A percentile compares a stretch with the other conserved stretches of the same genome.
These are phyloP conservation scores for Urocolius indicus DNA, from an alignment of 2,113 vertebrate genomes.

Conservation along the genomic window DNA sequence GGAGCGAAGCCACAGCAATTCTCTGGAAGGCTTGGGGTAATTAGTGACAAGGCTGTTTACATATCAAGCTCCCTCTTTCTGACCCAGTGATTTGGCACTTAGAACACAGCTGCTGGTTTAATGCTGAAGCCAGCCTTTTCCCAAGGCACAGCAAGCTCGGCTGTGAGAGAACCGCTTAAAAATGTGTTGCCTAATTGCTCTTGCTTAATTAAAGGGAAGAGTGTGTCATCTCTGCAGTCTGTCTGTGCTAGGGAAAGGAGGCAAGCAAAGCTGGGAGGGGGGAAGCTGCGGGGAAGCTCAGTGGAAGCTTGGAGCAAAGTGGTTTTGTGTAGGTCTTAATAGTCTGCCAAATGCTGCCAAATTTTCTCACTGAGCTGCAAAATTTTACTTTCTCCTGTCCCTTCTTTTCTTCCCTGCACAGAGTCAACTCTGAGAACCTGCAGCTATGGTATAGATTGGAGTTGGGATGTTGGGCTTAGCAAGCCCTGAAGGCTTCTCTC, in stretches of 20 bases:
- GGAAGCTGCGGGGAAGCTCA: neutral
- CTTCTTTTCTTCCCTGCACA: neutral
- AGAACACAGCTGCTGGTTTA: neutral
- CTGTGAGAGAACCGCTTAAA: constrained; percentile 19
- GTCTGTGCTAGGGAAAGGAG: neutral
- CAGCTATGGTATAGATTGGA: neutral
- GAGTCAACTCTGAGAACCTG: neutral
- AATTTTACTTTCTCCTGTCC: neutral
- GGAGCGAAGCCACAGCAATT: neutral
- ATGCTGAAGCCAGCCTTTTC: constrained; percentile 25
- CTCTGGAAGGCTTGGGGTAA: neutral
- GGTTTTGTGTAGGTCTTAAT: neutral
- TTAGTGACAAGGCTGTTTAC: constrained; percentile 53
- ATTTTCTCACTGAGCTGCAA: neutral
- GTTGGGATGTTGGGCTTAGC: neutral
- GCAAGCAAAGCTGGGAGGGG: neutral
- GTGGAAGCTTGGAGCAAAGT: neutral
- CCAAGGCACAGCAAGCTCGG: neutral
- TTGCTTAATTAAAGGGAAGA: constrained; percentile 28
- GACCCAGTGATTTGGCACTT: constrained; percentile 3
- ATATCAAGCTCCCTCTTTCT: constrained; percentile 23
- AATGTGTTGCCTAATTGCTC: constrained; percentile 50
- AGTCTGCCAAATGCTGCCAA: neutral
- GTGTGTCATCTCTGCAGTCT: neutral
- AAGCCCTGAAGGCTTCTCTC: neutral